Conservation (phyloP, 1,140 invertebrate species). For the Manduca sexta region DNA sequence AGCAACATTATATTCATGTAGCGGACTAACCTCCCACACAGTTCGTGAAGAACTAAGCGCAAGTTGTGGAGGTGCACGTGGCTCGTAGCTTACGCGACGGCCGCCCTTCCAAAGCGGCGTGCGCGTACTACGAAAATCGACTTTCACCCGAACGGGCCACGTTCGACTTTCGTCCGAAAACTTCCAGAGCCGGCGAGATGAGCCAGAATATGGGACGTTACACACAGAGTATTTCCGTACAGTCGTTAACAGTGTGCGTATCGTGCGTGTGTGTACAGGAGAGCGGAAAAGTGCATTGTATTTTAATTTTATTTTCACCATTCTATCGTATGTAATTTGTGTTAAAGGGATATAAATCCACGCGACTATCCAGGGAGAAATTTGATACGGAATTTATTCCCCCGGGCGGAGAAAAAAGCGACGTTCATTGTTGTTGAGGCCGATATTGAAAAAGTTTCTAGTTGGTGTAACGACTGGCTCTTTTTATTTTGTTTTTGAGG, state of each 20-base stretch:
- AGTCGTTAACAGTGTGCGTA: slow-evolving; percentile 48
- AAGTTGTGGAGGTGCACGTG: slow-evolving; percentile 67
- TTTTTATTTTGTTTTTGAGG: slow-evolving; percentile 44
- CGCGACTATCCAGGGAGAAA: slow-evolving; percentile 24
- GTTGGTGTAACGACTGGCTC: slow-evolving; percentile 25
- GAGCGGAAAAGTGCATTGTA: slow-evolving; percentile 56
- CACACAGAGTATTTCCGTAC: slow-evolving; percentile 65
- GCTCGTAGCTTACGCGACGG: slow-evolving; percentile 60
- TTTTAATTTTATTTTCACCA: slow-evolving; percentile 27
- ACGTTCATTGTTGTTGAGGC: slow-evolving; percentile 42
- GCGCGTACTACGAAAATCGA: slow-evolving; percentile 45
- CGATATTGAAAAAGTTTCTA: slow-evolving; percentile 62
- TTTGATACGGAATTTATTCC: slow-evolving; percentile 35
- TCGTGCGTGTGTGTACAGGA: slow-evolving; percentile 34
- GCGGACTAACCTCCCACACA: slow-evolving; percentile 68
- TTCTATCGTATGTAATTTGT: slow-evolving; percentile 14
- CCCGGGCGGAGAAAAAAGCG: slow-evolving; percentile 24
- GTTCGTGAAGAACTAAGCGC: slow-evolving; percentile 71
- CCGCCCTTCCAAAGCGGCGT: slow-evolving; percentile 60
- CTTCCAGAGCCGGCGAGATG: slow-evolving; percentile 35
- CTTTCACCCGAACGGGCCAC: slow-evolving; percentile 44
- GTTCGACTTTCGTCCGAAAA: slow-evolving; percentile 42
- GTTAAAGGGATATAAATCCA: slow-evolving; percentile 1
- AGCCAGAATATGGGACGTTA: slow-evolving; percentile 65
- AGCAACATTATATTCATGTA: slow-evolving; percentile 57